Conservation (phyloP, 2,888 invertebrate species). For the Nasonovia ribisnigri region DNA sequence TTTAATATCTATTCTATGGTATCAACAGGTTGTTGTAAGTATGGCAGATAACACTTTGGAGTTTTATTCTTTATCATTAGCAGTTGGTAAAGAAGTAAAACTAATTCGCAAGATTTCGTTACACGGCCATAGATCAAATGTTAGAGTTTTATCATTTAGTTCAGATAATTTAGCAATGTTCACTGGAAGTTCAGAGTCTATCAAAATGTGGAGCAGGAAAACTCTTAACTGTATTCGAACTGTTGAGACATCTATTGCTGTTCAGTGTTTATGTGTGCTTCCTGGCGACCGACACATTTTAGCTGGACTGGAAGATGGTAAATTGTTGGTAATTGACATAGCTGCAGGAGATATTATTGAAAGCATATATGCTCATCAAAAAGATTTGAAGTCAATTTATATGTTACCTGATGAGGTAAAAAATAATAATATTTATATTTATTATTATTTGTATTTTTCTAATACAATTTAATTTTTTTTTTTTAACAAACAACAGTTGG, state of each 20-base stretch:
- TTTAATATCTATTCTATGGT: background rate
- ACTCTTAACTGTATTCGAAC: constrained; percentile 80
- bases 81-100: constrained; percentile 74
- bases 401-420: constrained; percentile 83
- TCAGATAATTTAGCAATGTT: constrained; percentile 90
- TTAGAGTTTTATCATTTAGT: constrained; percentile 88
- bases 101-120: constrained; percentile 77
- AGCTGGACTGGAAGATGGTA: constrained; percentile 87
- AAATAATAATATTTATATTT: background rate
- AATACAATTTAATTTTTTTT: background rate
- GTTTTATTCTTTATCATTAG: constrained; percentile 75
- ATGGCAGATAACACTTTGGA: constrained; percentile 83
- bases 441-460: background rate
- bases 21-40: constrained; percentile 73
- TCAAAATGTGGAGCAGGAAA: constrained; percentile 92
- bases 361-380: constrained; percentile 84
- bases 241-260: constrained; percentile 77
- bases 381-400: constrained; percentile 84
- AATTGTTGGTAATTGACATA: constrained; percentile 86
- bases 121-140: constrained; percentile 91
- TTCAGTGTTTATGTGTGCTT: constrained; percentile 82
- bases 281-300: constrained; percentile 93
- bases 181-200: constrained; percentile 87
- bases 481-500: constrained; percentile 73
- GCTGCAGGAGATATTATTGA: constrained; percentile 86